phyloP scores from a whole-genome alignment of 2,888 invertebrate genomes.

The Chloroclystis v-ata region DNA sequence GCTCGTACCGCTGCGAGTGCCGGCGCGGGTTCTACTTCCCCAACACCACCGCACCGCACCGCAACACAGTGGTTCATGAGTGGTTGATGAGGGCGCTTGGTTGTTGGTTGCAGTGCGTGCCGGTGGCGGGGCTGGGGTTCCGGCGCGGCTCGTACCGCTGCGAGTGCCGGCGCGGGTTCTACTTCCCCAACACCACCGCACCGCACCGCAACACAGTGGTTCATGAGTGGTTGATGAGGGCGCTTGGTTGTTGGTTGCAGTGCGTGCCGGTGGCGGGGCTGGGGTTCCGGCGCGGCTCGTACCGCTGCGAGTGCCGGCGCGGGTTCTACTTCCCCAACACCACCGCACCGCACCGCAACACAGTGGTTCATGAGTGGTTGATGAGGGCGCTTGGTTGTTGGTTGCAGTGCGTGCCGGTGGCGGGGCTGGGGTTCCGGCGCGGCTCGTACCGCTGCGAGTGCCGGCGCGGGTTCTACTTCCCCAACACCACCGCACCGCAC shows the following conservation, averaged over 20 bases:
- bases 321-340: slow-evolving; percentile 95
- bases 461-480: slow-evolving; percentile 92
- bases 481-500: slow-evolving; percentile 84
- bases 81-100: no score
- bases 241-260: slow-evolving; percentile 79
- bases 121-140: slow-evolving; percentile 91
- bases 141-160: slow-evolving; percentile 94
- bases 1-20: slow-evolving; percentile 94
- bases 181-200: slow-evolving; percentile 89
- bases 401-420: slow-evolving; percentile 88
- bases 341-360: slow-evolving; percentile 84
- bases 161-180: slow-evolving; percentile 91
- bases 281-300: slow-evolving; percentile 93
- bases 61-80: no score
- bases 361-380: no score
- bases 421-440: slow-evolving; percentile 91
- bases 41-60: slow-evolving; percentile 83
- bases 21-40: slow-evolving; percentile 93
- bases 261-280: slow-evolving; percentile 90
- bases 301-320: slow-evolving; percentile 90
- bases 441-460: slow-evolving; percentile 95
- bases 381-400: no score
- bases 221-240: no score
- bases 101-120: slow-evolving; percentile 85
- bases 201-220: slow-evolving; percentile 84